These are phyloP conservation scores for Numenius phaeopus DNA, from an alignment of 2,797 vertebrate genomes.

Conservation along the genomic window DNA sequence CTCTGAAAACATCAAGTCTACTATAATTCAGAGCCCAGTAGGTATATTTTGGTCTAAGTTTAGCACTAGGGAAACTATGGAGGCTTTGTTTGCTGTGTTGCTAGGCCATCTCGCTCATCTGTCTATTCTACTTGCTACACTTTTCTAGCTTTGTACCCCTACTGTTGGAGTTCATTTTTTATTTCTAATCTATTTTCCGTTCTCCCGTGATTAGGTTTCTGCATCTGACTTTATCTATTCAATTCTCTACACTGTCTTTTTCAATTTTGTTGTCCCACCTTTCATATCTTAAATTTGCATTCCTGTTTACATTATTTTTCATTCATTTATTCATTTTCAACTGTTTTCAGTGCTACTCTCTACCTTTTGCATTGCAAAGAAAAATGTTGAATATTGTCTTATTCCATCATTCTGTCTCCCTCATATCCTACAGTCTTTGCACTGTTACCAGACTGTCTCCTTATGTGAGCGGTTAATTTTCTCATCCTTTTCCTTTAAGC, in stretches of 20 bases:
- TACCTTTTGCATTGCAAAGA: not conserved
- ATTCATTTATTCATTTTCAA: conserved; percentile 29
- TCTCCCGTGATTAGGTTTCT: not conserved
- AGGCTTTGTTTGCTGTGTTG: not conserved
- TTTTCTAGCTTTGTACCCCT: not conserved
- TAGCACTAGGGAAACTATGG: not conserved
- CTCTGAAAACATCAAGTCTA: not conserved
- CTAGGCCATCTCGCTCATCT: not conserved
- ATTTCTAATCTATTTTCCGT: conserved; percentile 23
- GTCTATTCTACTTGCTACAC: not conserved
- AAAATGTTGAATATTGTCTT: conserved; percentile 8
- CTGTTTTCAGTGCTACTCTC: not conserved
- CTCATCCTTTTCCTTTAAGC: not conserved
- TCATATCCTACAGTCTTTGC: not conserved
- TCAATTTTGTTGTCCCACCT: conserved; percentile 4
- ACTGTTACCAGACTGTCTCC: not conserved
- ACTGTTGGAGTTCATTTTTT: not conserved
- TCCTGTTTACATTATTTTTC: conserved; percentile 51
- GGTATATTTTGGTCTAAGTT: not conserved
- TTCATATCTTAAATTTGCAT: conserved; percentile 40
- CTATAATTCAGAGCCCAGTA: not conserved
- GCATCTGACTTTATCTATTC: conserved; percentile 5
- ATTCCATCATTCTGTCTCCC: conserved; percentile 16
- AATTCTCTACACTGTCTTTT: conserved; percentile 20
- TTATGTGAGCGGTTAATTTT: not conserved